Conservation (phyloP, 2,888 invertebrate species). For the Ommatoiulus sabulosus region DNA sequence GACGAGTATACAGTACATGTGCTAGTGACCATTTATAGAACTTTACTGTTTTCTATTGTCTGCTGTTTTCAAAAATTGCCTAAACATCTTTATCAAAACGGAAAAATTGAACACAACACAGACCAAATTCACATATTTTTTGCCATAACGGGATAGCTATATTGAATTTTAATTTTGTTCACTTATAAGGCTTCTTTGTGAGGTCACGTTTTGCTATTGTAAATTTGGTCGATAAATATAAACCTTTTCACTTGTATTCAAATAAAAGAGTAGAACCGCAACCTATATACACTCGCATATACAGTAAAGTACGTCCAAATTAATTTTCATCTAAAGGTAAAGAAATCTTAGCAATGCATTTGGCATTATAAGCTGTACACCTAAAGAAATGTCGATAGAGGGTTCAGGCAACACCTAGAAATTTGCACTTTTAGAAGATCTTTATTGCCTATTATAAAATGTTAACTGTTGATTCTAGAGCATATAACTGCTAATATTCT, state of each 20-base stretch:
- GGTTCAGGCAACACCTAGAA: not conserved
- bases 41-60: not conserved
- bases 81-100: not conserved
- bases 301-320: not conserved
- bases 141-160: not conserved
- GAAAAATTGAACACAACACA: not conserved
- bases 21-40: not conserved
- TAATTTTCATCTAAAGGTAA: not conserved
- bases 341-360: conserved; percentile 1
- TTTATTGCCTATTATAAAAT: not conserved
- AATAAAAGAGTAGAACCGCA: not conserved
- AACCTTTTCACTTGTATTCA: not conserved
- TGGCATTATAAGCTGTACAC: not conserved
- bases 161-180: not conserved
- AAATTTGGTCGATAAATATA: not conserved
- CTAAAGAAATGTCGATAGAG: not conserved
- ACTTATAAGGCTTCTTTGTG: not conserved
- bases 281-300: not conserved
- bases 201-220: conserved; percentile 1
- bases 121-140: not conserved
- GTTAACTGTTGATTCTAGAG: not conserved
- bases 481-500: too few species aligned
- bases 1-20: not conserved
- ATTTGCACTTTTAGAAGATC: not conserved
- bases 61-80: not conserved